A percentile compares a stretch with the other conserved stretches of the same genome.
These are phyloP conservation scores for Leucania comma DNA, from an alignment of 2,888 invertebrate genomes.

Conservation along the genomic window DNA sequence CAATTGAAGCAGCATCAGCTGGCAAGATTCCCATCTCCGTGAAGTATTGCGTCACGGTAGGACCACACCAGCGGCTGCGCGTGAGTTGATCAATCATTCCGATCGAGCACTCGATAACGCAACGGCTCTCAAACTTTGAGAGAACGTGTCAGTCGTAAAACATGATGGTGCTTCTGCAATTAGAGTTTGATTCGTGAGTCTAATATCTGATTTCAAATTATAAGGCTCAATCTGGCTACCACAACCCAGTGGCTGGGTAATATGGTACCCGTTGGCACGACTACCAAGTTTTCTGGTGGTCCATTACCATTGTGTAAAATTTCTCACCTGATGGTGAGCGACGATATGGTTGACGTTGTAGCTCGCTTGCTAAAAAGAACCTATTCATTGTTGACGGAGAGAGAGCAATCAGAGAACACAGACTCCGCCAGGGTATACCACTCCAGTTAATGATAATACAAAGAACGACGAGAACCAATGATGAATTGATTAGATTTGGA, in stretches of 20 bases:
- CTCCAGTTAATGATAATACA: neutral
- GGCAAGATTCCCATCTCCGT: slow-evolving; percentile 58
- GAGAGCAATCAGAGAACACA: too few relatives aligned
- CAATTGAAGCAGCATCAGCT: slow-evolving; percentile 52
- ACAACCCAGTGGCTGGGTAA: too few relatives aligned
- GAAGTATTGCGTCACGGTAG: slow-evolving; percentile 64
- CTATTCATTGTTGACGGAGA: too few relatives aligned
- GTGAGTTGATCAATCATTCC: slow-evolving; percentile 73
- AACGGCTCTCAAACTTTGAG: slow-evolving; percentile 60
- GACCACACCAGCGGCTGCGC: slow-evolving; percentile 71
- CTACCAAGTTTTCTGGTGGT: too few relatives aligned
- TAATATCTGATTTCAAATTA: slow-evolving; percentile 15
- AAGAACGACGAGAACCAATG: neutral
- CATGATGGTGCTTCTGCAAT: slow-evolving; percentile 22
- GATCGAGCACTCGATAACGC: slow-evolving; percentile 66
- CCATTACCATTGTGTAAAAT: too few relatives aligned
- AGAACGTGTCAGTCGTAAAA: slow-evolving; percentile 27
- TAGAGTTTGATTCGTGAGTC: slow-evolving; percentile 14
- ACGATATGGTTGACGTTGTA: too few relatives aligned
- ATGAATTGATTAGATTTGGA: neutral
- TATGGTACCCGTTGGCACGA: too few relatives aligned
- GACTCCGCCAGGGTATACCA: too few relatives aligned
- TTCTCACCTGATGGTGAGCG: too few relatives aligned
- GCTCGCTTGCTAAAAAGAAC: too few relatives aligned
- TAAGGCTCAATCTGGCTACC: neutral